phyloP scores from a whole-genome alignment of 2,888 invertebrate genomes.

The Dasypogon diadema region DNA sequence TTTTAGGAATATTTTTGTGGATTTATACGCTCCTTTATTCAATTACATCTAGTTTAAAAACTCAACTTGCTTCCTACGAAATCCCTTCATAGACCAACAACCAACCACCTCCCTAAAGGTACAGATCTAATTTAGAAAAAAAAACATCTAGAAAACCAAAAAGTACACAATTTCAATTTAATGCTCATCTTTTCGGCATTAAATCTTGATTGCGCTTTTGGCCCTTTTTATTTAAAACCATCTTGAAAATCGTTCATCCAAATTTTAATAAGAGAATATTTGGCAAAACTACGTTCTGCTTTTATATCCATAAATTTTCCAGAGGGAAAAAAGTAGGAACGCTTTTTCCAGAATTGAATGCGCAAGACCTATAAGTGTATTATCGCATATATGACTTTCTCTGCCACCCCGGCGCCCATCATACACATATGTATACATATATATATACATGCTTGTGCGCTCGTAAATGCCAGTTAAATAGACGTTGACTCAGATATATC shows the following conservation, averaged over 20 bases:
- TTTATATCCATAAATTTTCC: slow-evolving; percentile 51
- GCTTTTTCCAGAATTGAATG: slow-evolving; percentile 48
- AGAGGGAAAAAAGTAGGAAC: slow-evolving; percentile 14
- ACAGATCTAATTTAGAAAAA: too few species aligned
- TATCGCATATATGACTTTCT: slow-evolving; percentile 42
- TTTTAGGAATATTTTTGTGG: too few species aligned
- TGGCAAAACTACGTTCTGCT: slow-evolving; percentile 51
- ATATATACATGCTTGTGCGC: slow-evolving; percentile 40
- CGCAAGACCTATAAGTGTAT: slow-evolving; percentile 44
- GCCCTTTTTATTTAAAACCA: slow-evolving; percentile 39
- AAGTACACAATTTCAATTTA: too few species aligned
- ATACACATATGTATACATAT: too few species aligned
- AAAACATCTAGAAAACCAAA: too few species aligned
- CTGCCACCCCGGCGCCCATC: background rate
- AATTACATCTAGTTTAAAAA: too few species aligned
- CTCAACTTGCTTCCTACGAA: too few species aligned
- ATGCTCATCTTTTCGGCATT: background rate
- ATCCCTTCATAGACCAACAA: too few species aligned
- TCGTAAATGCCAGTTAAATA: slow-evolving; percentile 50
- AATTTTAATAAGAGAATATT: slow-evolving; percentile 46
- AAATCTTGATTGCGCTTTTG: slow-evolving; percentile 23
- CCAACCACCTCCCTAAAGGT: too few species aligned
- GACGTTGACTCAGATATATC: slow-evolving; percentile 49
- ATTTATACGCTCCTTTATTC: too few species aligned
- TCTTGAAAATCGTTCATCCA: slow-evolving; percentile 46